A percentile compares a stretch with the other conserved stretches of the same genome.
These are phyloP conservation scores for Myanophis thanlyinensis DNA, from an alignment of 2,113 vertebrate genomes.

Conservation along the genomic window DNA sequence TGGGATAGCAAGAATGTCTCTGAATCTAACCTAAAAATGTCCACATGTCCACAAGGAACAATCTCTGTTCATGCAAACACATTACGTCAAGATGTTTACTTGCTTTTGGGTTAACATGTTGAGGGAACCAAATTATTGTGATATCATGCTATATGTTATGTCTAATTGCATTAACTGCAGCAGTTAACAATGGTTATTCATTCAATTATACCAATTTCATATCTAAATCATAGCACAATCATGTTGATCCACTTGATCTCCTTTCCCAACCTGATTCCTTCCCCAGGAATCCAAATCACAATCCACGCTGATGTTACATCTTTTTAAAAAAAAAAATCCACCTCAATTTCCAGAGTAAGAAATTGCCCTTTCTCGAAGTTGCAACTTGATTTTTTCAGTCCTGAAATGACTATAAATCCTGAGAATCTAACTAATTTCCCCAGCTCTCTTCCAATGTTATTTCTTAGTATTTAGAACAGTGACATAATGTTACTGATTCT, in stretches of 20 bases:
- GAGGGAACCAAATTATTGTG: background rate
- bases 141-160: background rate
- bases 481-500: background rate
- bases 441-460: background rate
- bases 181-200: background rate
- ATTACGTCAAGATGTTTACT: background rate
- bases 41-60: too few species aligned
- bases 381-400: background rate
- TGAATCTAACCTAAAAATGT: background rate
- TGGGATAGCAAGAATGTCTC: background rate
- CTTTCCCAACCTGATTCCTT: background rate
- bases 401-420: background rate
- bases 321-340: background rate
- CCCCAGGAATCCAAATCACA: background rate
- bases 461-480: background rate
- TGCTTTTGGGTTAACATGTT: background rate
- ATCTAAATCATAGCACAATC: background rate
- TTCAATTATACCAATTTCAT: background rate
- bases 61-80: background rate
- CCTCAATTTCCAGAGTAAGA: background rate
- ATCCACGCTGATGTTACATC: background rate
- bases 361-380: background rate
- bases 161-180: background rate
- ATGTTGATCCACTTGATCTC: background rate
- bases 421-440: background rate